Evolutionary conservation across 2,797 vertebrate species (phyloP), one percentile per base, ranked within the genome.

Genomic region (Meriones psammophilus): DNA sequence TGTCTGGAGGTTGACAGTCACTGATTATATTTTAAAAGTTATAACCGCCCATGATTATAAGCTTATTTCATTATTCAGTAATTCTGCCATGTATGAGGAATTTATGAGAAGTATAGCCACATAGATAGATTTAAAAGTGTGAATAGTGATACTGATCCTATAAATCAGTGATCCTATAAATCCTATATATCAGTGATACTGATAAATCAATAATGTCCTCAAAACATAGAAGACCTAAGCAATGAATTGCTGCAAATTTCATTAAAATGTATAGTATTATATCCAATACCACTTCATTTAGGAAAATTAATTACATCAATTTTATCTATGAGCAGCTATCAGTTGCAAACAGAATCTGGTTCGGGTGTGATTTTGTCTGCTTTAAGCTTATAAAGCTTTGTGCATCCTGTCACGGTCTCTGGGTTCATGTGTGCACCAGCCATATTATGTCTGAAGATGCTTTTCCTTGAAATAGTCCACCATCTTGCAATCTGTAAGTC

Each of bases 171-270:
- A 42, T 42, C 42, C 42, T 42, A 42, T 42, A 42, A 42, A 2
- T 66, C 60, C n/a, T 42, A 20, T 42, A 42, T 42, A 42, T 30
- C 17, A 46, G 33, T 73, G 12, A 42, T 42, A 42, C 42, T 42
- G 42, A 84, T 88, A 90, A 56, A 33, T 86, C 69, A 94, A 50
- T 74, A 3, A 58, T 58, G 56, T 94, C 30, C 64, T 64, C 50
- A 91, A 92, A 91, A 71, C 74, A 39, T 78, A 89, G 28, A 17
- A 94, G 64, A 5, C 66, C 28, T 92, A n/a, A 85, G 5, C 66
- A 88, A 86, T 69, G 80, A 93, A 36, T 54, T 88, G 46, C 46
- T 77, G 8, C 14, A 89, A 88, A 77, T 90, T 0, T n/a, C 22
- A 54, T 85, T 85, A 81, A 89, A 85, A 76, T 56, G 30, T 64